Base-by-base conservation (phyloP, 2,888 invertebrate genomes). In the Andrena hattorfiana region DNA sequence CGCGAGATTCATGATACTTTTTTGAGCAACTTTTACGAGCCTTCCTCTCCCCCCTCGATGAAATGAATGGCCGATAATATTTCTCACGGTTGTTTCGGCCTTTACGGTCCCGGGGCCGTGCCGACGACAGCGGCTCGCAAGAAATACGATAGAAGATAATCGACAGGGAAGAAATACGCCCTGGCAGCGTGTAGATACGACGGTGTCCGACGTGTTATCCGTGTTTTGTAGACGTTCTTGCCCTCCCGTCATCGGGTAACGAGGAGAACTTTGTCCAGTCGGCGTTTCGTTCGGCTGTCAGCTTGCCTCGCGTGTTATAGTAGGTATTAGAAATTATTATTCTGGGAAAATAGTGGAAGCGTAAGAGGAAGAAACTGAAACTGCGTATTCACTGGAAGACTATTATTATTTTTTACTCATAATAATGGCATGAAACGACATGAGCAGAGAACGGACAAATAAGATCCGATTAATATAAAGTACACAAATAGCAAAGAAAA, bases 61-160 rank as follows among this genome's bases (percentile, higher is more conserved):
- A 76, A 80, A 85, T 71, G 85, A 82, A 86, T 78, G 82, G 87
- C n/a, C 77, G 83, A 86, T 86, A 71, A 84, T 81, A 85, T 87
- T 87, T 86, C 78, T 62, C 79, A 75, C 77, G 73, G 83, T 80
- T 86, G 80, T 80, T 80, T 80, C 79, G 77, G 23, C 49, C 35
- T 79, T 72, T 86, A 86, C 82, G 79, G 79, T 72, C 60, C 48
- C 56, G 23, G 64, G 30, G 16, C 56, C 8, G 10, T 60, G 56
- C 20, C 42, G 32, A 30, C 64, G 80, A 71, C 75, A 59, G 66
- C 54, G 23, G 1, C 48, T 16, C 13, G 42, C 75, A 82, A 83
- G 83, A 86, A 86, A 85, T 74, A 77, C 81, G 74, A 69, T 70
- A 49, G 78, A 78, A 73, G 71, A 87, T 87, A 87, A 87, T 87